Conservation (phyloP, 1,140 invertebrate species). For the Musca domestica region DNA sequence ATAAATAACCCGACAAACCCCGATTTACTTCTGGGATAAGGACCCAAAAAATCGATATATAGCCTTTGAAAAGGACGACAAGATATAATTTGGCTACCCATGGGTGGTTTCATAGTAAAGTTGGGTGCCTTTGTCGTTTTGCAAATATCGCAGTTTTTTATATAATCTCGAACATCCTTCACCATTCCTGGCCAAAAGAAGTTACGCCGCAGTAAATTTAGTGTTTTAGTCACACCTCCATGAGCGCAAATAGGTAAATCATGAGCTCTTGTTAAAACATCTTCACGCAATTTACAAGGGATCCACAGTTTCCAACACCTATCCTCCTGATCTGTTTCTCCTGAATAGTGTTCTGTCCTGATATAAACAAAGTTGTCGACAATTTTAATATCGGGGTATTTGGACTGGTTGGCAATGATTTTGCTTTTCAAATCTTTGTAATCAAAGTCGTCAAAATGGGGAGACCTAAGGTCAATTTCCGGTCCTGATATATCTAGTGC, state of each 20-base stretch:
- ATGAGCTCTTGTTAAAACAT: background rate
- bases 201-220: background rate
- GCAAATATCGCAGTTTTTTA: background rate
- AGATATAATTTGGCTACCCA: background rate
- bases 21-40: conserved; percentile 7
- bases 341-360: background rate
- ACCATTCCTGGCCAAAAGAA: too few species aligned
- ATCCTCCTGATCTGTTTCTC: background rate
- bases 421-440: background rate
- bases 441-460: background rate
- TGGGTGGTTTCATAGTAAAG: background rate
- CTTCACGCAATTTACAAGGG: background rate
- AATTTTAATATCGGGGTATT: conserved; percentile 9
- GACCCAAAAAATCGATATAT: conserved; percentile 7
- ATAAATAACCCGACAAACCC: background rate
- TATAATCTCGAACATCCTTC: background rate
- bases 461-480: background rate
- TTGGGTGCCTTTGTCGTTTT: background rate
- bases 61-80: conserved; percentile 1
- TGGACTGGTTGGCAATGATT: background rate
- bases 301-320: conserved; percentile 22
- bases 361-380: conserved; percentile 10
- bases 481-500: background rate
- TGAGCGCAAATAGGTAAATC: too few species aligned
- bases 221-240: conserved; percentile 9